These are phyloP conservation scores for Drosophila pachea DNA, from an alignment of 1,140 invertebrate genomes.

Conservation along the genomic window DNA sequence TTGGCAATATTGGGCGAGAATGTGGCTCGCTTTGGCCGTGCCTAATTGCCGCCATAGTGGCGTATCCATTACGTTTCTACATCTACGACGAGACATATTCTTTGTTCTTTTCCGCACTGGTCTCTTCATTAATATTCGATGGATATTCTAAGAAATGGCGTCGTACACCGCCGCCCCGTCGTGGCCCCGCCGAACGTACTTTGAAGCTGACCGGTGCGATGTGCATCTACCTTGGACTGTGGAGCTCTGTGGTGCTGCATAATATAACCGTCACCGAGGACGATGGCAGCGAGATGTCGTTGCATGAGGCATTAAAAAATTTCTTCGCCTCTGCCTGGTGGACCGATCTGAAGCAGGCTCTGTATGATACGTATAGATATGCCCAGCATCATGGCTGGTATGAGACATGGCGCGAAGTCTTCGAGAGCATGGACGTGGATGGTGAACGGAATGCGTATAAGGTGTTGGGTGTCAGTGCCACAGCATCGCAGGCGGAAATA, in stretches of 20 bases:
- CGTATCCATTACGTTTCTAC: constrained; percentile 84
- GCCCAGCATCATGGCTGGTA: constrained; percentile 90
- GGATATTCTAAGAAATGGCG: constrained; percentile 88
- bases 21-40: constrained; percentile 85
- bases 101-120: constrained; percentile 83
- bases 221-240: constrained; percentile 86
- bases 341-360: constrained; percentile 86
- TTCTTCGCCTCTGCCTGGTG: constrained; percentile 93
- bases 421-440: constrained; percentile 91
- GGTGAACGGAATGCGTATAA: constrained; percentile 94
- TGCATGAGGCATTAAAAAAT: constrained; percentile 92
- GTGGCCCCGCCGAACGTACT: constrained; percentile 78
- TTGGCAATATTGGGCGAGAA: constrained; percentile 93
- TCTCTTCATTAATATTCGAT: constrained; percentile 85
- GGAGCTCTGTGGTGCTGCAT: constrained; percentile 91
- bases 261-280: constrained; percentile 90
- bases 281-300: constrained; percentile 91
- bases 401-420: constrained; percentile 90
- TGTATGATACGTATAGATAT: constrained; percentile 87
- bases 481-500: constrained; percentile 91
- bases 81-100: constrained; percentile 85
- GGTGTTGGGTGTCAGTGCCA: constrained; percentile 87
- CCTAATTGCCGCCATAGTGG: constrained; percentile 84
- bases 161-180: constrained; percentile 81
- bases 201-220: constrained; percentile 82